Conservation (phyloP, 2,888 invertebrate species). For the Cataglyphis livida region DNA sequence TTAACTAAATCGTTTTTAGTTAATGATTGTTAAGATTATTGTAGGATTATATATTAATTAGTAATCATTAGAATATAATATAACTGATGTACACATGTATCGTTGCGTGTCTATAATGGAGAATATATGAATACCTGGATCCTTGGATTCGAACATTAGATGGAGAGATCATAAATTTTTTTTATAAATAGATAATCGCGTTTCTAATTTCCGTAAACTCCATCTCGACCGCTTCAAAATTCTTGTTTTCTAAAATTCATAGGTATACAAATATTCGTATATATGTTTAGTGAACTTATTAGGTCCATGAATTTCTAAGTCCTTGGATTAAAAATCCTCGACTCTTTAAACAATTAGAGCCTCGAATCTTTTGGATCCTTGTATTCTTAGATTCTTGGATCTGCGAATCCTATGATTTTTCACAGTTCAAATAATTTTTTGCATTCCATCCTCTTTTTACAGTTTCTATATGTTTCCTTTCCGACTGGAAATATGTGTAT, state of each 20-base stretch:
- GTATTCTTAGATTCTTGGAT: constrained; percentile 37
- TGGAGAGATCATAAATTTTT: background rate
- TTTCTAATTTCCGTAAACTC: background rate
- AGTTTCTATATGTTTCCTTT: background rate
- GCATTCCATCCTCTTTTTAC: background rate
- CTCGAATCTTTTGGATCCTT: constrained; percentile 28
- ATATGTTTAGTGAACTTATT: constrained; percentile 1
- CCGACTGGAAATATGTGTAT: constrained; percentile 31
- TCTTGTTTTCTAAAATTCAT: background rate
- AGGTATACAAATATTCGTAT: constrained; percentile 13
- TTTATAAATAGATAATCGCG: background rate
- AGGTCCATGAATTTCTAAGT: constrained; percentile 31
- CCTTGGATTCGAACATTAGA: constrained; percentile 36
- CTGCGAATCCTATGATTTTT: constrained; percentile 9
- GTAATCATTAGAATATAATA: constrained; percentile 83
- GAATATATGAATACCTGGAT: constrained; percentile 52
- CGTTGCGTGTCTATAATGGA: constrained; percentile 61
- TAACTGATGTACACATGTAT: constrained; percentile 80
- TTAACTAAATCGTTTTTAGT: constrained; percentile 56
- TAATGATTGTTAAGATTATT: constrained; percentile 82
- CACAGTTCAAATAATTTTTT: constrained; percentile 33
- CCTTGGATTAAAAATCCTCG: background rate
- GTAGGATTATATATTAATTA: constrained; percentile 80
- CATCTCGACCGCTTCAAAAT: background rate
- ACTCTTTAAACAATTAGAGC: background rate